Evolutionary conservation across 2,797 vertebrate genomes (phyloP).

Genomic region (Mormyrus proboscirostris): DNA sequence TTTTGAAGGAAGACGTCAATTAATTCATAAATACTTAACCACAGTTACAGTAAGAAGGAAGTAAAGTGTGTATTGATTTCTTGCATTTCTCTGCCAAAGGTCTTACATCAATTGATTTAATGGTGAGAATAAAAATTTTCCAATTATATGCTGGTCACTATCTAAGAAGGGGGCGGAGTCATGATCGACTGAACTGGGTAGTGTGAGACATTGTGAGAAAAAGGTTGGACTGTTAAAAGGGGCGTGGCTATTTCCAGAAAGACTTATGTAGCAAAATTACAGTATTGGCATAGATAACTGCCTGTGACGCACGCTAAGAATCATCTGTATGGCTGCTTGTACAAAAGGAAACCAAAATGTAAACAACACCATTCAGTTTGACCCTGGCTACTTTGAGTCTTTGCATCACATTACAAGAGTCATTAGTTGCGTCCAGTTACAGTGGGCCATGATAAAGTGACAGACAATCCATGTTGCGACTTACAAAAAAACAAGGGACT

Average conservation of each 20-base stretch:
- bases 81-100: conserved; percentile 12
- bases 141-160: background rate
- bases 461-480: background rate
- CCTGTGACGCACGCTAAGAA: background rate
- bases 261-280: background rate
- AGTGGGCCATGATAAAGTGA: background rate
- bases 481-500: background rate
- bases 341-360: background rate
- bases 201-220: background rate
- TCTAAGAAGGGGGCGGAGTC: background rate
- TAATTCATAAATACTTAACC: conserved; percentile 31
- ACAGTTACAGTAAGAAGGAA: conserved; percentile 26
- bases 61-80: conserved; percentile 22
- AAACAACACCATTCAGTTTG: background rate
- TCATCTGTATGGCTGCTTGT: background rate
- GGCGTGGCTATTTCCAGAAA: background rate
- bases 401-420: background rate
- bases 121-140: background rate
- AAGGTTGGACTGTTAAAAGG: background rate
- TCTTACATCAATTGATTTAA: conserved; percentile 11
- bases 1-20: conserved; percentile 21
- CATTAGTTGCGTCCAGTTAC: background rate
- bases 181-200: background rate
- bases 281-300: background rate
- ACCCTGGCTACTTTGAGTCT: background rate